Percentiles rank a stretch among this genome's conserved stretches.
Evolutionary conservation across 1,140 invertebrate species (phyloP).

Genomic region (Drosophila paulistorum): DNA sequence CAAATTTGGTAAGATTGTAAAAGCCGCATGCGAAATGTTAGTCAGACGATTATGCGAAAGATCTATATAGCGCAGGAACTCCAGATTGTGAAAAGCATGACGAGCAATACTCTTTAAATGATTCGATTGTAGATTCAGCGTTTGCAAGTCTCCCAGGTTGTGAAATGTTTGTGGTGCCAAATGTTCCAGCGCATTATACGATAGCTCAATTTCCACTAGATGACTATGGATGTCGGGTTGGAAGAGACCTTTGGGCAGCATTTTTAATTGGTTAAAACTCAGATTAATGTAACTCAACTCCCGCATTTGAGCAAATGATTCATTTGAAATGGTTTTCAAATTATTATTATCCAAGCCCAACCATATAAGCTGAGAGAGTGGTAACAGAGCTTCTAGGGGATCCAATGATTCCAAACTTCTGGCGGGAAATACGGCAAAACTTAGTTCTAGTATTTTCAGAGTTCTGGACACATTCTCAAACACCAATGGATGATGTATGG

Average conservation of each 20-base stretch:
- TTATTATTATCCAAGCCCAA: slow-evolving; percentile 95
- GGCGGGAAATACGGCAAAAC: slow-evolving; percentile 91
- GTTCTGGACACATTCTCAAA: slow-evolving; percentile 89
- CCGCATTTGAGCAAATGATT: slow-evolving; percentile 85
- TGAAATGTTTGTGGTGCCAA: slow-evolving; percentile 87
- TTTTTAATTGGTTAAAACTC: slow-evolving; percentile 91
- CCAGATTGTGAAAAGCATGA: slow-evolving; percentile 87
- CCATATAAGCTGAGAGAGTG: slow-evolving; percentile 90
- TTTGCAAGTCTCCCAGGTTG: slow-evolving; percentile 87
- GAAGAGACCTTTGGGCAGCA: slow-evolving; percentile 87
- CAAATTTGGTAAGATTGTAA: slow-evolving; percentile 88
- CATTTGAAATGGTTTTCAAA: slow-evolving; percentile 88
- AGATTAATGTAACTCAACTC: slow-evolving; percentile 93
- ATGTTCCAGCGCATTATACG: slow-evolving; percentile 88
- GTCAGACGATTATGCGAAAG: slow-evolving; percentile 87
- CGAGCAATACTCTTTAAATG: slow-evolving; percentile 85
- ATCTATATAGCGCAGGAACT: slow-evolving; percentile 88
- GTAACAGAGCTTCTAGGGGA: slow-evolving; percentile 88
- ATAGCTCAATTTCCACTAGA: slow-evolving; percentile 89
- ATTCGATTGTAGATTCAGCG: slow-evolving; percentile 89
- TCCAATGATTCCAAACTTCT: slow-evolving; percentile 84
- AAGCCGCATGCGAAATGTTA: slow-evolving; percentile 86
- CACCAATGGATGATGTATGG: slow-evolving; percentile 89
- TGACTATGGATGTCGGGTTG: slow-evolving; percentile 88
- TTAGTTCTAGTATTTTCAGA: slow-evolving; percentile 93